Percentiles rank a stretch among this genome's conserved stretches.
Conservation (phyloP, 2,888 invertebrate species). For the Pollenia griseotomentosa region DNA sequence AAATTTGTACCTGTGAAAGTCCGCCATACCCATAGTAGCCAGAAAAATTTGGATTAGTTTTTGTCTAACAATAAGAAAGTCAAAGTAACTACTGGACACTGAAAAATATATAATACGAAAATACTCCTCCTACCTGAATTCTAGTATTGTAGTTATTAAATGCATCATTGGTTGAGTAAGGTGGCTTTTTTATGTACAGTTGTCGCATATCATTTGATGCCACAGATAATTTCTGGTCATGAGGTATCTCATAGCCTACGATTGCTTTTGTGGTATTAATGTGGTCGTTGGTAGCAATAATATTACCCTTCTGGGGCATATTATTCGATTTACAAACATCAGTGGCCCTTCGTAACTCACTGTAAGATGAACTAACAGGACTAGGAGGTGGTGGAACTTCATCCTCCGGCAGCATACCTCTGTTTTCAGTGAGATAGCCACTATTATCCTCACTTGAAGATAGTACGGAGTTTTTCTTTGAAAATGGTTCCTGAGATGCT, state of each 20-base stretch:
- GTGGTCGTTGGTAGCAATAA: constrained; percentile 27
- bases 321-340: constrained; percentile 85
- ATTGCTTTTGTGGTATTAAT: constrained; percentile 36
- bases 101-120: neutral
- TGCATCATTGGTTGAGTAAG: constrained; percentile 44
- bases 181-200: constrained; percentile 50
- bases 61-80: constrained; percentile 45
- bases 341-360: constrained; percentile 92
- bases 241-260: constrained; percentile 56
- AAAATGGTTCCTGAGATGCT: constrained; percentile 85
- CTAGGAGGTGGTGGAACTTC: constrained; percentile 93
- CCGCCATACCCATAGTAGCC: constrained; percentile 87
- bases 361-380: constrained; percentile 95
- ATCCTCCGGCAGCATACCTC: constrained; percentile 83
- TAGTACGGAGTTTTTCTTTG: constrained; percentile 26
- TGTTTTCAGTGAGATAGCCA: constrained; percentile 32
- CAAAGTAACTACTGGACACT: neutral
- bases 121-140: constrained; percentile 37
- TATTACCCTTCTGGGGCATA: constrained; percentile 32
- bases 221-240: constrained; percentile 39
- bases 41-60: constrained; percentile 78
- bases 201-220: constrained; percentile 50
- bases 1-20: constrained; percentile 87
- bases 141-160: constrained; percentile 46
- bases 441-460: constrained; percentile 25